Evolutionary conservation across 2,797 vertebrate genomes (phyloP).

Genomic region (Brachymystax lenok): DNA sequence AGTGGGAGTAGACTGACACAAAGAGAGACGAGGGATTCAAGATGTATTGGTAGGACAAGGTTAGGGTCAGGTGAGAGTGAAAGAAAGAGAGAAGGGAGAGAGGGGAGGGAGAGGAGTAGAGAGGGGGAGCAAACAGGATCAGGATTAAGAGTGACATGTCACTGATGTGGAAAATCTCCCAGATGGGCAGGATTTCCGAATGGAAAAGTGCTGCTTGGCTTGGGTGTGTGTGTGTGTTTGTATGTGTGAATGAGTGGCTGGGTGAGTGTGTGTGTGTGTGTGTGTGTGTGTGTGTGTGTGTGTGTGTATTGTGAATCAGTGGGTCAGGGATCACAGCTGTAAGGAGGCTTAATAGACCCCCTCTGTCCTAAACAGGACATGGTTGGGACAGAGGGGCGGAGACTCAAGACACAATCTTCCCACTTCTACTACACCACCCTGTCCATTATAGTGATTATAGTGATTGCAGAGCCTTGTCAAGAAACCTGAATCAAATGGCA

Average conservation of each 20-base stretch:
- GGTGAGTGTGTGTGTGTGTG: too few species aligned
- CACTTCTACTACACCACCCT: too few species aligned
- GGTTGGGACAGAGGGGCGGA: not conserved
- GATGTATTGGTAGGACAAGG: not conserved
- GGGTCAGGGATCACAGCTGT: slow-evolving; percentile 2
- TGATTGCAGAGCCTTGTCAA: too few species aligned
- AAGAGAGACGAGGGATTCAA: not conserved
- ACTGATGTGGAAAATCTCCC: not conserved
- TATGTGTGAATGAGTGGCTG: too few species aligned
- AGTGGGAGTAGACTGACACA: not conserved
- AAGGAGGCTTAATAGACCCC: not conserved
- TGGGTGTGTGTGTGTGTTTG: slow-evolving; percentile 14
- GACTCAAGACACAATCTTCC: not conserved
- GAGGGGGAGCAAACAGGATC: slow-evolving; percentile 26
- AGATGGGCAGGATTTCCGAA: slow-evolving; percentile 18
- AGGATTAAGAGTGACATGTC: slow-evolving; percentile 57
- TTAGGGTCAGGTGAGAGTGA: not conserved
- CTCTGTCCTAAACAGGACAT: too few species aligned
- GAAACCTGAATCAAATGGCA: too few species aligned
- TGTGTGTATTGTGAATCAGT: slow-evolving; percentile 8
- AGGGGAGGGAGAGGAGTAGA: not conserved
- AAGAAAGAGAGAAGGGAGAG: not conserved
- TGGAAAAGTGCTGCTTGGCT: slow-evolving; percentile 31
- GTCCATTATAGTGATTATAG: too few species aligned
- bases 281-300: too few species aligned